phyloP scores from a whole-genome alignment of 2,113 vertebrate genomes.

The Cervus canadensis region DNA sequence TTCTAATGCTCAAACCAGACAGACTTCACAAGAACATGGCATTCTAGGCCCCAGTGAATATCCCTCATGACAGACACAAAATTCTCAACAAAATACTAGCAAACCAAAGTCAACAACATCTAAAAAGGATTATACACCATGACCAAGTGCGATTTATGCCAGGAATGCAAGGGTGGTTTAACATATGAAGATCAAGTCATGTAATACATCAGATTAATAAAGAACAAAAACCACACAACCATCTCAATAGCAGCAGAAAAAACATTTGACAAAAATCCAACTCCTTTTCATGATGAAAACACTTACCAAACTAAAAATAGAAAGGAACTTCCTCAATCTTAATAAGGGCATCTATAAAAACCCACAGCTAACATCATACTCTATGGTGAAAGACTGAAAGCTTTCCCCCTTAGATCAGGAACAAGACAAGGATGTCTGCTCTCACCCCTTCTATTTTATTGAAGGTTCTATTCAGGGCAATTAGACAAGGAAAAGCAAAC shows the following conservation, averaged over 20 bases:
- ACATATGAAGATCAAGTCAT: too few relatives aligned
- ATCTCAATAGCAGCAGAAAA: not conserved
- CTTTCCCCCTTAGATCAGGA: not conserved
- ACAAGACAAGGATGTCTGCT: not conserved
- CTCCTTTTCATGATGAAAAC: not conserved
- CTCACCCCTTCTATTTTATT: not conserved
- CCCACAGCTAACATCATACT: not conserved
- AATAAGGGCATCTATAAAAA: not conserved
- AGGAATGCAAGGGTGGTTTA: not conserved
- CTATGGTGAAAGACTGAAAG: not conserved
- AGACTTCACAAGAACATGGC: not conserved
- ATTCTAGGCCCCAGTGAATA: not conserved
- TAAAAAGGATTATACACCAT: not conserved
- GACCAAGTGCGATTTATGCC: not conserved
- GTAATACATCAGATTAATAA: not conserved
- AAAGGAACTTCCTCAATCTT: not conserved
- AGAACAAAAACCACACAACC: not conserved
- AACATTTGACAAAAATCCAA: not conserved
- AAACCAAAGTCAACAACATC: not conserved
- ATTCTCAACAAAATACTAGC: not conserved
- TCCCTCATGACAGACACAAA: not conserved
- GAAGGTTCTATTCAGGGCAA: not conserved
- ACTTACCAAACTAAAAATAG: not conserved
- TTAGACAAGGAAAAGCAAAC: not conserved
- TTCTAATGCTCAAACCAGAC: not conserved